Evolutionary conservation across 2,797 vertebrate genomes (phyloP), one percentile per base, ranked within the genome.

Genomic region (Fringilla coelebs): DNA sequence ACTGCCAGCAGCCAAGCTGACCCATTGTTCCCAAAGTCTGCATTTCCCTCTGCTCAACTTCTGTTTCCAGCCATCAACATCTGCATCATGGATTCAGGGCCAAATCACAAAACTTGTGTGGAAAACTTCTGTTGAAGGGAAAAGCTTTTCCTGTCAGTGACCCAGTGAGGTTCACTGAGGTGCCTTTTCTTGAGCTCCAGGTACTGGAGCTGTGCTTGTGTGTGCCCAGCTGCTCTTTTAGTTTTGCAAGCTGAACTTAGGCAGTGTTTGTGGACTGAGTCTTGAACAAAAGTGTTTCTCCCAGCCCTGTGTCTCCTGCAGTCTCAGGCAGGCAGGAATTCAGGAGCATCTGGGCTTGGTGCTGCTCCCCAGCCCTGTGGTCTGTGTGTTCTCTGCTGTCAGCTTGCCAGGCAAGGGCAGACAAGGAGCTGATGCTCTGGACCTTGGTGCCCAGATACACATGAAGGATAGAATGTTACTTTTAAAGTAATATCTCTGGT

Each of bases 231-330:
- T 72, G 25, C 77, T 78, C 63, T 13, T 16, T 6, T 26, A 17
- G 36, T 5, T 61, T 14, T 60, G 26, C 11, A 15, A 60, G 40
- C 31, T 85, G 55, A 79, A 24, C 6, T n/a, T 36, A 14, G 8
- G 67, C 40, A 5, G 43, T 22, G 29, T 76, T 82, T 49, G 58
- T 75, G 45, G n/a, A 1, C 31, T 29, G 57, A 54, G 52, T 43
- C 24, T 66, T 7, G 0, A 6, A 29, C 15, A 20, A 32, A 46
- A 41, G 9, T 0, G 1, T 67, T 71, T 78, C 22, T 57, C 12
- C 3, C 2, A 34, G 52, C 32, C 36, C 67, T 40, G 36, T 63
- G 57, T 73, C 19, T 36, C 7, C 60, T 24, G 74, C 40, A 43
- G 63, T 19, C 20, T 32, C 1, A 0, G 41, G 16, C 45, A 67